Conservation (phyloP, 2,888 invertebrate species). For the Epinotia ramella region DNA sequence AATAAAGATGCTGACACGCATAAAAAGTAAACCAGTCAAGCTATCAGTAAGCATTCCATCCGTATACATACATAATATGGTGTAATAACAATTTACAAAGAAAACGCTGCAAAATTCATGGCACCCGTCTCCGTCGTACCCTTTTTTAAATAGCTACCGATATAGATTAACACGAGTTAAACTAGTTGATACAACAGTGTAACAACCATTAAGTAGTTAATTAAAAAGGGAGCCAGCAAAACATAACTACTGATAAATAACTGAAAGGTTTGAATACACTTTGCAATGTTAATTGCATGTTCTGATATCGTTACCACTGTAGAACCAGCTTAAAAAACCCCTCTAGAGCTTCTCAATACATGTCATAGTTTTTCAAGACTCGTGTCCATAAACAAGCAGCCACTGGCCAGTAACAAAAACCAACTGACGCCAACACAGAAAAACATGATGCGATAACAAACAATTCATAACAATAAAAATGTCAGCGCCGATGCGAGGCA, state of each 20-base stretch:
- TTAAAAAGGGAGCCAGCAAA: constrained; percentile 22
- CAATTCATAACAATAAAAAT: constrained; percentile 82
- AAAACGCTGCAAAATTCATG: constrained; percentile 10
- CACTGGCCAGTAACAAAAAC: constrained; percentile 50
- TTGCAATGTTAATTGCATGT: constrained; percentile 38
- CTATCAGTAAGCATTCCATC: not conserved
- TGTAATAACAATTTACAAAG: constrained; percentile 2
- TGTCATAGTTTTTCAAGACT: constrained; percentile 25
- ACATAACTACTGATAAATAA: constrained; percentile 13
- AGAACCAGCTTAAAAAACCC: constrained; percentile 25
- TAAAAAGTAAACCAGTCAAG: not conserved
- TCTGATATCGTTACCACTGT: constrained; percentile 18
- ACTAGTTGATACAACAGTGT: not conserved
- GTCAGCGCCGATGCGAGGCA: constrained; percentile 67
- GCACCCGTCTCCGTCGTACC: not conserved
- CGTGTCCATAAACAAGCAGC: constrained; percentile 44
- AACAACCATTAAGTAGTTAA: constrained; percentile 24
- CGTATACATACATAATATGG: not conserved
- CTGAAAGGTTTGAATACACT: constrained; percentile 14
- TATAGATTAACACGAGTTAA: constrained; percentile 15
- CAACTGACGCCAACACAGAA: constrained; percentile 53
- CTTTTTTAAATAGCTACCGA: constrained; percentile 8
- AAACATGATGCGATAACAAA: constrained; percentile 60
- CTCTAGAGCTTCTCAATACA: constrained; percentile 10
- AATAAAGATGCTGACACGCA: constrained; percentile 3